Evolutionary conservation across 2,797 vertebrate species (phyloP), one percentile per base, ranked within the genome.

Genomic region (Hydrolagus colliei): DNA sequence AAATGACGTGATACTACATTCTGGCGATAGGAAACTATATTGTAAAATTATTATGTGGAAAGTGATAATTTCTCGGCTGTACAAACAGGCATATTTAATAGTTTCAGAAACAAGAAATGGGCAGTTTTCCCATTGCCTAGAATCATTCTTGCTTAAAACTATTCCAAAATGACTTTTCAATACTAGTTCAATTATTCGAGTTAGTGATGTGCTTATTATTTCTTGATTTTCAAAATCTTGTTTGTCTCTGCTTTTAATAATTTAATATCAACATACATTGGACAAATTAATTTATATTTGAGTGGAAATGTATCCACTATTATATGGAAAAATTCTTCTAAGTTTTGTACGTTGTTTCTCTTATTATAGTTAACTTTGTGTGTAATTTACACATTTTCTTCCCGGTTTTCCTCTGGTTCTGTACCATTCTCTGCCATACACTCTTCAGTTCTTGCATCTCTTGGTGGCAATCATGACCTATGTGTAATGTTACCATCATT

Each of bases 21-120:
- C 65, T 84, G 79, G 79, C 79, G 79, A 84, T 65, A 68, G 65
- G 79, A 84, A 84, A 65, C 65, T 65, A 84, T 84, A n/a, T 84
- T 84, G 62, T 9, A 84, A 68, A 84, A 68, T 68, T 35, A 9
- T 84, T 84, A 84, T 16, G 63, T 67, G 16, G 79, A 27, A 67
- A 67, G 61, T 67, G 63, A 65, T 82, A 35, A 32, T 68, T 84
- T 84, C 79, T 84, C 79, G 68, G 7, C 65, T 67, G 14, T 71
- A 84, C 68, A 68, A 67, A 61, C 16, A 67, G 32, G 67, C 32
- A 84, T 84, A 71, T 84, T 84, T 68, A 68, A 84, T 67, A 27
- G 32, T 68, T 84, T 71, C 63, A 68, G 65, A 84, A 84, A 84
- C 79, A 63, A 84, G 68, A 16, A 84, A 71, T 16, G 71, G 79